Base-by-base conservation (phyloP, 2,113 vertebrate genomes). In the Laterallus jamaicensis region DNA sequence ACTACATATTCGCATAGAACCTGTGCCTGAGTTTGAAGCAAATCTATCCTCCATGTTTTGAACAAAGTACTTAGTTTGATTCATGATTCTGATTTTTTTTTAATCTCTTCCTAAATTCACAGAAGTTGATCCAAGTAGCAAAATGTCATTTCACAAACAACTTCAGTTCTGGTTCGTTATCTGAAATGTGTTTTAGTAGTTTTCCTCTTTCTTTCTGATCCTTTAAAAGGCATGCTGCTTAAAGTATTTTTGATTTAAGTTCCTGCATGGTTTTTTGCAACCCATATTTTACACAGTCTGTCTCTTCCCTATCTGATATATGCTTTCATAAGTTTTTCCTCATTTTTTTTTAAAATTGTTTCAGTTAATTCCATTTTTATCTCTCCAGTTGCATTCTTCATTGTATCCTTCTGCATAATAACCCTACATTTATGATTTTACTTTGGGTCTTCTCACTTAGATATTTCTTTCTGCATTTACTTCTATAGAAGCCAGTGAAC, bases 271-370 rank as follows among this genome's bases (percentile, higher is more conserved):
- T 47, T 0, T 32, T 87, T 82, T 76, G 15, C 15, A 79, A 60
- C 49, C 12, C 0, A 0, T 16, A 5, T 63, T 81, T 88, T 82
- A 13, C 18, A 60, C 6, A 24, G 1, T 37, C 1, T 66, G 5
- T 69, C 25, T 82, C 26, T 75, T 56, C 86, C n/a, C 20, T 35
- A 42, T 10, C 6, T 82, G 54, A 69, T 44, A 13, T n/a, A 49
- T 16, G 3, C 4, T 84, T 1, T 78, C 11, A 39, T 39, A 29
- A 32, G 11, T 25, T 91, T 93, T 56, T 31, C 11, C 32, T 67
- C 18, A 31, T 31, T 25, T 4, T 63, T 75, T 86, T 79, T 86
- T 82, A 4, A 85, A 85, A 82, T 71, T 76, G 75, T 24, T 47
- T 49, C 7, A 15, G 15, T 58, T 82, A 35, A 73, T 58, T 92